Evolutionary conservation across 2,113 vertebrate species (phyloP), one percentile per base, ranked within the genome.

Genomic region (Aix galericulata): DNA sequence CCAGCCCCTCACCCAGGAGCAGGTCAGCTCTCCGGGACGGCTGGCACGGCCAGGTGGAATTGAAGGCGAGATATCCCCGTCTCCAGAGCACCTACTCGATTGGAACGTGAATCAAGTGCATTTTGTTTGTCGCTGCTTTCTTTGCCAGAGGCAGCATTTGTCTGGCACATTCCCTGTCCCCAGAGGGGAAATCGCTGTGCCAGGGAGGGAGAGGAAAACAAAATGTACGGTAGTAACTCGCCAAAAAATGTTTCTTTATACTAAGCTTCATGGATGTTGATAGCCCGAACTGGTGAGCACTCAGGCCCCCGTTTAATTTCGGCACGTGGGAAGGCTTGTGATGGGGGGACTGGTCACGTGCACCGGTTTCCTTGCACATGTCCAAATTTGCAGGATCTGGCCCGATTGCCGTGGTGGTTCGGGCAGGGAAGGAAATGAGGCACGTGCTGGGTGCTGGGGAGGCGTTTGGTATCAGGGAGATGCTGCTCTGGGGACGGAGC

Each of bases 141-240:
- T 83, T 91, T 96, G 95, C 88, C 96, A 96, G 94, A 96, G 96
- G 88, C 94, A 95, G 95, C 88, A 93, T 93, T 97, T 96, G 96
- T 95, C 97, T 97, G 91, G 92, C 93, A 91, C 93, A 36, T 96
- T 97, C 89, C 42, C 40, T 82, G 85, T 95, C 93, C 91, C 93
- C 93, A 96, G 92, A 93, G 93, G 95, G 94, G 77, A 93, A 84
- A 94, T 94, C 72, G 83, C 91, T 93, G 40, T 94, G 94, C 96
- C 91, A 92, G 94, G n/a, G 91, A 97, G 93, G 94, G 93, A 95
- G 86, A 95, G 92, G 94, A 93, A 95, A 94, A 94, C 94, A 95
- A 93, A 91, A 94, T 93, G 93, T 89, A 93, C 89, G 42, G 88
- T 86, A 93, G 72, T 68, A 92, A 91, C 76, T 96, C 31, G 83